These are phyloP conservation scores for Cherax destructor DNA, from an alignment of 1,140 invertebrate species.

Conservation along the genomic window DNA sequence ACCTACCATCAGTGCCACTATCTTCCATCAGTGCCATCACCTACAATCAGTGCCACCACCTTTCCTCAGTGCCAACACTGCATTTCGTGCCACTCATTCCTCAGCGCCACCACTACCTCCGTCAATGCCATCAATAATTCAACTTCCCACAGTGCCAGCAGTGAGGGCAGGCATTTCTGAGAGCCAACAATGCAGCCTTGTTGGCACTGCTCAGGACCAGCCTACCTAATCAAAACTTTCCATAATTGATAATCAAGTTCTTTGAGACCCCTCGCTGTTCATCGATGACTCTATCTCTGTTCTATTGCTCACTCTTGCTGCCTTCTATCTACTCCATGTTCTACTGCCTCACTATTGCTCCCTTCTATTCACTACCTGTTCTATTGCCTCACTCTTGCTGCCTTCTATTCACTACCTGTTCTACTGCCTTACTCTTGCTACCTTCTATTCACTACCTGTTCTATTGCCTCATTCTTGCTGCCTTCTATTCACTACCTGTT, in stretches of 20 bases:
- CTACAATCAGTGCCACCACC: not conserved
- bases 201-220: not conserved
- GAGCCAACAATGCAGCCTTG: constrained; percentile 7
- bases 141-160: not conserved
- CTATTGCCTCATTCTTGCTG: not conserved
- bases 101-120: not conserved
- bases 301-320: not conserved
- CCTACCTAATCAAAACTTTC: constrained; percentile 59
- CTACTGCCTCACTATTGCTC: not conserved
- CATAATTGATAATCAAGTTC: constrained; percentile 54
- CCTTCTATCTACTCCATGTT: not conserved
- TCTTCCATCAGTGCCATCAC: not conserved
- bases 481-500: not conserved
- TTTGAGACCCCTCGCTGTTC: constrained; percentile 28
- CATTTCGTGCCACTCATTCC: not conserved
- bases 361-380: not conserved
- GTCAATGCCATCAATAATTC: not conserved
- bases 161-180: no score
- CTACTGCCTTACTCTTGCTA: not conserved
- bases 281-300: not conserved
- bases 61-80: not conserved
- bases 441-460: not conserved
- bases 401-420: not conserved
- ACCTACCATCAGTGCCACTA: no score
- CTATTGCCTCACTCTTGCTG: not conserved